Conservation (phyloP, 1,140 invertebrate genomes). For the Archivesica marissinica region DNA sequence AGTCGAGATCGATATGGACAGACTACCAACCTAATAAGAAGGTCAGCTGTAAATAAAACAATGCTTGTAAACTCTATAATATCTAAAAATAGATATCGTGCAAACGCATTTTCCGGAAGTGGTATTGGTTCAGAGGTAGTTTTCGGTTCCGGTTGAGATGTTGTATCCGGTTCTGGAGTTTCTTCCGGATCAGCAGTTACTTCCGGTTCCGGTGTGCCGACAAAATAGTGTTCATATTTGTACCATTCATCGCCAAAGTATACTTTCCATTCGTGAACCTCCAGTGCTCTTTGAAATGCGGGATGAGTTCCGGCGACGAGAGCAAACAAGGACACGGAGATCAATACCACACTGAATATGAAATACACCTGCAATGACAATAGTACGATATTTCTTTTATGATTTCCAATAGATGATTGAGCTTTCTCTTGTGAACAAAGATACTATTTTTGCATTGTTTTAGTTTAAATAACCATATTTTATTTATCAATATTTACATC, state of each 20-base stretch:
- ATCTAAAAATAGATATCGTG: constrained; percentile 31
- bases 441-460: neutral
- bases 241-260: constrained; percentile 43
- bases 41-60: constrained; percentile 35
- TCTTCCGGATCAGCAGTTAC: neutral
- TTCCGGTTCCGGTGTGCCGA: constrained; percentile 2
- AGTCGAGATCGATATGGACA: constrained; percentile 5
- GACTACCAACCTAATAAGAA: constrained; percentile 1
- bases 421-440: neutral
- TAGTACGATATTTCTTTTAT: neutral
- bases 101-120: constrained; percentile 28
- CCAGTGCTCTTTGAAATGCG: constrained; percentile 26
- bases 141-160: neutral
- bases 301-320: constrained; percentile 47
- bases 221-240: constrained; percentile 28
- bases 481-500: neutral
- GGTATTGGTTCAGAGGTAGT: neutral
- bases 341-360: neutral
- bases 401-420: neutral
- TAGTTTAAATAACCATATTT: neutral
- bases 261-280: constrained; percentile 34
- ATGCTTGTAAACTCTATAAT: constrained; percentile 33
- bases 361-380: constrained; percentile 50
- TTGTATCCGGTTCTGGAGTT: neutral
- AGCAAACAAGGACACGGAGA: constrained; percentile 28